A percentile compares a stretch with the other conserved stretches of the same genome.
phyloP scores from a whole-genome alignment of 2,113 vertebrate species.

The Dascyllus trimaculatus region DNA sequence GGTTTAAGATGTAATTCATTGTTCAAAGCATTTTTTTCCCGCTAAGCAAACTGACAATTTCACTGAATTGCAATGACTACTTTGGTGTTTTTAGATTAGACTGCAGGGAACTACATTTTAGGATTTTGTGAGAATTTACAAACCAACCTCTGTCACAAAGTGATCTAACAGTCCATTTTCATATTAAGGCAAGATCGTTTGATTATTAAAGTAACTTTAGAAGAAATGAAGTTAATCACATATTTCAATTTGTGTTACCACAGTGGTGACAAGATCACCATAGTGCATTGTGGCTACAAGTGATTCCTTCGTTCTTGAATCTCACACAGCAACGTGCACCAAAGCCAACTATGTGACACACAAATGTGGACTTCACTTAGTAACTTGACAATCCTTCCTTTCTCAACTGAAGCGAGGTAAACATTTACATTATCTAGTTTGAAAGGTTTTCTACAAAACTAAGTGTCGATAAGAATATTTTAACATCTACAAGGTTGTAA shows the following conservation, averaged over 20 bases:
- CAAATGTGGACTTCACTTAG: neutral
- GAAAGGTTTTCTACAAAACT: conserved; percentile 25
- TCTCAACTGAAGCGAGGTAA: conserved; percentile 23
- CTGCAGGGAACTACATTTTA: neutral
- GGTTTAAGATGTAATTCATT: neutral
- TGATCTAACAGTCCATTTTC: conserved; percentile 39
- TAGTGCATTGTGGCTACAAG: neutral
- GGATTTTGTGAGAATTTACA: neutral
- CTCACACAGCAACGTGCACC: neutral
- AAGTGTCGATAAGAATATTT: conserved; percentile 1
- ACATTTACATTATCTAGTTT: conserved; percentile 42
- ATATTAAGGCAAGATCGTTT: conserved; percentile 55
- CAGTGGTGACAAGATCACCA: neutral
- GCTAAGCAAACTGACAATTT: neutral
- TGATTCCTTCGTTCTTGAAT: neutral
- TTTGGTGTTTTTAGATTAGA: conserved; percentile 25
- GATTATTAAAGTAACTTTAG: conserved; percentile 13
- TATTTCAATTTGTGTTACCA: neutral
- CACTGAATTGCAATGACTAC: conserved; percentile 14
- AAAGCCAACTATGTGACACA: neutral
- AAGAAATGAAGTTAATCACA: neutral
- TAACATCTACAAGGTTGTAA: conserved; percentile 30
- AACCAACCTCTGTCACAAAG: neutral
- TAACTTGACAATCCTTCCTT: neutral
- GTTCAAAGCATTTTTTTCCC: neutral